A percentile compares a stretch with the other conserved stretches of the same genome.
Evolutionary conservation across 2,113 vertebrate species (phyloP).

Genomic region (Phalacrocorax aristotelis): DNA sequence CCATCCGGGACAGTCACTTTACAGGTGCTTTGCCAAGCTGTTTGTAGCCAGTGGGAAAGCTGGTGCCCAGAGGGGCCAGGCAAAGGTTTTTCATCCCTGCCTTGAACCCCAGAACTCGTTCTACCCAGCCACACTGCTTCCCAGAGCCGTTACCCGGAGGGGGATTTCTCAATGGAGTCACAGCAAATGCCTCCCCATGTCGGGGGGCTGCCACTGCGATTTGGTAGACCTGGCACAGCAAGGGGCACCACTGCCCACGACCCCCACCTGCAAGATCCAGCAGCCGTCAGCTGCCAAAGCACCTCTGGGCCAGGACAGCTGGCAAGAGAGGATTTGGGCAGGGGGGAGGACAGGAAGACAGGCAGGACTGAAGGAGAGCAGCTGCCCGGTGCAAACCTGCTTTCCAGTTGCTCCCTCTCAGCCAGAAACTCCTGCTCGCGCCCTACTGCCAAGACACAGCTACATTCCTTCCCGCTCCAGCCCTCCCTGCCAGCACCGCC

Average conservation of each 20-base stretch:
- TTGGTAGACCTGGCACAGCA: neutral
- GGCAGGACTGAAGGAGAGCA: neutral
- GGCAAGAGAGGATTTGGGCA: neutral
- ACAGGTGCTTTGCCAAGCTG: neutral
- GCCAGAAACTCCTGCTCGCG: constrained; percentile 65
- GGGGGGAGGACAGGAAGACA: neutral
- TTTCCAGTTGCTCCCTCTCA: constrained; percentile 77
- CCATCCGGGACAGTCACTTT: rapidly evolving
- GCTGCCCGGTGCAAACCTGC: constrained; percentile 31
- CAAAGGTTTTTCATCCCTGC: neutral
- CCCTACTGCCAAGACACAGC: neutral
- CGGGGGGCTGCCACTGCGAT: neutral
- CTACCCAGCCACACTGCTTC: rapidly evolving
- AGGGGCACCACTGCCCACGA: neutral
- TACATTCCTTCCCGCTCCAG: neutral
- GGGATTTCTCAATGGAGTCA: neutral
- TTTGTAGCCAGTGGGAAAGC: neutral
- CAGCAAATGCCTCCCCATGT: rapidly evolving
- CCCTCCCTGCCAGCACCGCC: neutral
- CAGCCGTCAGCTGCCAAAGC: rapidly evolving
- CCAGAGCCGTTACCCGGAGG: rapidly evolving
- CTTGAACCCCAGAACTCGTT: neutral
- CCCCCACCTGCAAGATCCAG: neutral
- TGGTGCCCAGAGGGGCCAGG: neutral
- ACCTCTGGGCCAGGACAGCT: neutral